These are phyloP conservation scores for Strigops habroptila DNA, from an alignment of 2,113 vertebrate genomes.

Conservation along the genomic window DNA sequence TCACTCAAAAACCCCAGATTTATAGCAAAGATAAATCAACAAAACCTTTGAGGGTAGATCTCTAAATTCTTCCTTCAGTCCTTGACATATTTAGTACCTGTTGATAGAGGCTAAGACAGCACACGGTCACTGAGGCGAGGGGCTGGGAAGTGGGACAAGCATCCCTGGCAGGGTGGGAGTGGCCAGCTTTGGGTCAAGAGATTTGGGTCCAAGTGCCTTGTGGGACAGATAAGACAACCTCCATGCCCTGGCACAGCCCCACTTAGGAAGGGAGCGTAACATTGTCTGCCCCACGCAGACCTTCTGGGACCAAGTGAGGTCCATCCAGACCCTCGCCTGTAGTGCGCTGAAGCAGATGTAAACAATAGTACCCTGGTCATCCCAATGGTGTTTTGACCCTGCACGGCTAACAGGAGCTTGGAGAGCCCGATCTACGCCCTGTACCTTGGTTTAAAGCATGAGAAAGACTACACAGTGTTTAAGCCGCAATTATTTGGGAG, in stretches of 20 bases:
- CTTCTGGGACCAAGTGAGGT: rapidly evolving
- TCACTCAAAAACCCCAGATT: conserved; percentile 11
- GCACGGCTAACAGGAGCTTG: background rate
- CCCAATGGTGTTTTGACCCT: background rate
- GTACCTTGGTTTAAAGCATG: background rate
- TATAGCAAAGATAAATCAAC: conserved; percentile 29
- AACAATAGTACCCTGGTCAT: background rate
- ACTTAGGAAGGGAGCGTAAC: background rate
- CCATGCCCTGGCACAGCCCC: rapidly evolving
- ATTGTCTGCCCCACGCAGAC: rapidly evolving
- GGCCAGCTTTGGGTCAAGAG: background rate
- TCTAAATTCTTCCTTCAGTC: background rate
- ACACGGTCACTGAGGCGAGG: background rate
- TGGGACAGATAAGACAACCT: background rate
- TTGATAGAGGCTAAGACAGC: conserved; percentile 8
- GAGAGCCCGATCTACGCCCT: rapidly evolving
- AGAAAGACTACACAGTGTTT: background rate
- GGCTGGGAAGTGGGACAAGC: background rate
- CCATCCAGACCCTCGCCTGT: rapidly evolving
- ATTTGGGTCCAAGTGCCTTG: background rate
- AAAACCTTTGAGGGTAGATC: conserved; percentile 38
- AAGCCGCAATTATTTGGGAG: background rate
- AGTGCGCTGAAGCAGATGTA: background rate
- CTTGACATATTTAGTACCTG: conserved; percentile 11
- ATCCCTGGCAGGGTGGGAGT: background rate